Evolutionary conservation across 2,797 vertebrate species (phyloP).

Genomic region (Leontocebus nigricollis): DNA sequence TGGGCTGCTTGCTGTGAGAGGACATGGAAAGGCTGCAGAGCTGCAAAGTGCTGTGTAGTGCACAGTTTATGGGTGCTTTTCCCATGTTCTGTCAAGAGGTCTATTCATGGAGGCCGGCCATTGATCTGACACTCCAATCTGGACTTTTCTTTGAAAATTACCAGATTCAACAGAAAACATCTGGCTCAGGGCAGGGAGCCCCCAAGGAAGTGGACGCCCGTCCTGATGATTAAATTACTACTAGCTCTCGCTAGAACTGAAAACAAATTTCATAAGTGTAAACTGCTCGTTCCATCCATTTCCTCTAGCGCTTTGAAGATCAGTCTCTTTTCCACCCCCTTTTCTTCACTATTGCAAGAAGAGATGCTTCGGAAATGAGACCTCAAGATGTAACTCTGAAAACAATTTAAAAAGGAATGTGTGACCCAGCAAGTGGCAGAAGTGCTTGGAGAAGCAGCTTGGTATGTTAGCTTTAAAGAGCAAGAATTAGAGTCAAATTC

Average conservation of each 20-base stretch:
- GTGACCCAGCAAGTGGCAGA: background rate
- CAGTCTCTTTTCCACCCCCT: slow-evolving; percentile 16
- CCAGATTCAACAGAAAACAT: slow-evolving; percentile 67
- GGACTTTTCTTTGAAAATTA: slow-evolving; percentile 68
- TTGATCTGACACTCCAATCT: slow-evolving; percentile 17
- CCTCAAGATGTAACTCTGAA: slow-evolving; percentile 76
- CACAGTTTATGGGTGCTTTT: background rate
- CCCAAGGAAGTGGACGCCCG: slow-evolving; percentile 60
- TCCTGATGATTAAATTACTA: slow-evolving; percentile 71
- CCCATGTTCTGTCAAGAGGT: background rate
- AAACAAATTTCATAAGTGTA: slow-evolving; percentile 77
- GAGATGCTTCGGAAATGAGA: slow-evolving; percentile 70
- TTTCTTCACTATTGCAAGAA: slow-evolving; percentile 77
- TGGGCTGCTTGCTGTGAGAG: background rate
- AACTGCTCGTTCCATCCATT: slow-evolving; percentile 71
- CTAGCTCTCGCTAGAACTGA: slow-evolving; percentile 67
- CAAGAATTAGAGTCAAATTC: background rate
- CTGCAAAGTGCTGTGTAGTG: accelerated
- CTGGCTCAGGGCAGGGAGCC: slow-evolving; percentile 35
- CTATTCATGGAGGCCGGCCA: background rate
- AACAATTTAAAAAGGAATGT: slow-evolving; percentile 71
- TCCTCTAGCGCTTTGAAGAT: slow-evolving; percentile 77
- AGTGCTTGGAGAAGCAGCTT: background rate
- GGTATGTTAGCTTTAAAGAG: background rate
- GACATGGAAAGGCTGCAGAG: accelerated